phyloP scores from a whole-genome alignment of 2,888 invertebrate species.

The Masnerella sp. region DNA sequence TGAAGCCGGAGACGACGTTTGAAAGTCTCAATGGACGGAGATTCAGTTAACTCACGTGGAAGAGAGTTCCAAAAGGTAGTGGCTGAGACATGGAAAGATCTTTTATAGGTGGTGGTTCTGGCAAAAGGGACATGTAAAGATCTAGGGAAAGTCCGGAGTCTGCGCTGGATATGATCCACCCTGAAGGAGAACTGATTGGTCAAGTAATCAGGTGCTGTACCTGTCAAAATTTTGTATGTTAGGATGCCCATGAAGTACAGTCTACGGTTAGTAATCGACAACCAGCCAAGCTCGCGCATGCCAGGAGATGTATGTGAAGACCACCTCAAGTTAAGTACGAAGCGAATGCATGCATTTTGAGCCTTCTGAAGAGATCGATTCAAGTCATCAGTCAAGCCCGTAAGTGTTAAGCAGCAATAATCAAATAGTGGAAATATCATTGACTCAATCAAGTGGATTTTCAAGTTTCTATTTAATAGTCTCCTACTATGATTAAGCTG shows the following conservation, averaged over 20 bases:
- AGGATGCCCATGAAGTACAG: background rate
- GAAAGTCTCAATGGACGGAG: too few relatives aligned
- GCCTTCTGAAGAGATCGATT: too few relatives aligned
- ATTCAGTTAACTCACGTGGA: too few relatives aligned
- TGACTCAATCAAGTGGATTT: too few relatives aligned
- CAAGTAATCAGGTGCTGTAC: background rate
- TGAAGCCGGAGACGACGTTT: too few relatives aligned
- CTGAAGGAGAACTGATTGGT: background rate
- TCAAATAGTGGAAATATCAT: background rate
- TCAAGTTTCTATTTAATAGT: background rate
- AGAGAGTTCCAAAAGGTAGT: too few relatives aligned
- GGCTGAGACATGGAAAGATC: background rate
- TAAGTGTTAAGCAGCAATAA: constrained; percentile 1
- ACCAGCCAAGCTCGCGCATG: background rate
- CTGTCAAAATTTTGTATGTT: background rate
- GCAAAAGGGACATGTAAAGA: too few relatives aligned
- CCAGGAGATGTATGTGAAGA: background rate
- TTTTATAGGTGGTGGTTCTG: too few relatives aligned
- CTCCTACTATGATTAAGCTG: background rate
- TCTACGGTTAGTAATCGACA: background rate
- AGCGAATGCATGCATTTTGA: background rate
- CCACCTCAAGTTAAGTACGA: background rate
- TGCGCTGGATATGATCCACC: too few relatives aligned
- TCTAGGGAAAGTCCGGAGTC: too few relatives aligned
- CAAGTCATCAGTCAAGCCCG: too few relatives aligned